A percentile compares a stretch with the other conserved stretches of the same genome.
These are phyloP conservation scores for Platorchestia sp. DNA, from an alignment of 1,140 invertebrate genomes.

Conservation along the genomic window DNA sequence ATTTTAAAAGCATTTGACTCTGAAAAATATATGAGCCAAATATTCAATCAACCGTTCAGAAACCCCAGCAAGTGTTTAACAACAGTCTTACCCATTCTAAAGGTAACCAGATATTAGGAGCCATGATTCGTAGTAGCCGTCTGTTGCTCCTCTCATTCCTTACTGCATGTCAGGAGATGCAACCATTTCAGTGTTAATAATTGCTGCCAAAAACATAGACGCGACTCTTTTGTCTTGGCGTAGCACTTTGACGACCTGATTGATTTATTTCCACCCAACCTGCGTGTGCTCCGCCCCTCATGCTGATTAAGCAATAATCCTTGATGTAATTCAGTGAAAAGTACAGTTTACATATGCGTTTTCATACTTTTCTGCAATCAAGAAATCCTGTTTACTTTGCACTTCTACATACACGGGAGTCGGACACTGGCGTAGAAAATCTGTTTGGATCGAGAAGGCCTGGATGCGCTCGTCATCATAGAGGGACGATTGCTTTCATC, in stretches of 20 bases:
- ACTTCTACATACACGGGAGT: neutral
- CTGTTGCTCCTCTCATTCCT: neutral
- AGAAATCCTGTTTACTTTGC: neutral
- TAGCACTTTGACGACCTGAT: neutral
- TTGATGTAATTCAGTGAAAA: neutral
- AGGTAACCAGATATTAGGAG: too few relatives aligned
- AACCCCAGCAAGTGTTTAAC: too few relatives aligned
- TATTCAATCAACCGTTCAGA: too few relatives aligned
- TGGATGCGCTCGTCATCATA: neutral
- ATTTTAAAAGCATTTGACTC: too few relatives aligned
- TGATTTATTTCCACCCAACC: neutral
- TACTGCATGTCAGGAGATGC: neutral
- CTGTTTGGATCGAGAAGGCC: neutral
- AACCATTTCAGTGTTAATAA: neutral
- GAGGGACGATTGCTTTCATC: too few relatives aligned
- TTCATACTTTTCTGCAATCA: neutral
- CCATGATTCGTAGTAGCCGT: neutral
- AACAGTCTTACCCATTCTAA: too few relatives aligned
- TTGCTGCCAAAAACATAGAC: neutral
- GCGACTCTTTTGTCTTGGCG: neutral
- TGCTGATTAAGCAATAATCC: neutral
- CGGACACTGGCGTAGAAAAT: neutral
- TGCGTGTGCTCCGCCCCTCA: neutral
- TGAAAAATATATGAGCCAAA: too few relatives aligned
- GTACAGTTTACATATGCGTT: neutral